Evolutionary conservation across 2,797 vertebrate genomes (phyloP).

Genomic region (Phylloscopus collybita): DNA sequence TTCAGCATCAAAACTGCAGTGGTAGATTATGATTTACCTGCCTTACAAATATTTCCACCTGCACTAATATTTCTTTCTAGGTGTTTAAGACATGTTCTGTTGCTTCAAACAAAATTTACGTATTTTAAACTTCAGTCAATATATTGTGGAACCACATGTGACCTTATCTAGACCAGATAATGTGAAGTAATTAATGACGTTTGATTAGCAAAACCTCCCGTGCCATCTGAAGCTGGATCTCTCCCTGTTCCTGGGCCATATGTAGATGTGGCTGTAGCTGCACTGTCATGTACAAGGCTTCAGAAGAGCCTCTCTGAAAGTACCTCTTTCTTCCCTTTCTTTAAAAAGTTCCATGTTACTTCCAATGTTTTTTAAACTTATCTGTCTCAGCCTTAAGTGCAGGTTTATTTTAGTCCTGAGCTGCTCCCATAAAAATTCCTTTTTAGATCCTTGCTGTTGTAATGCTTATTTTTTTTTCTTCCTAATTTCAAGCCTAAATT

Average conservation of each 20-base stretch:
- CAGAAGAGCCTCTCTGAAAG: background rate
- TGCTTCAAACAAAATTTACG: background rate
- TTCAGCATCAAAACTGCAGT: background rate
- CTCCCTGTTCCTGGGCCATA: background rate
- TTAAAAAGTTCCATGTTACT: background rate
- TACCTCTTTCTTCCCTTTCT: background rate
- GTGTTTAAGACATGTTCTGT: background rate
- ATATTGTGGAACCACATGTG: background rate
- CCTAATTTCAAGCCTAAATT: background rate
- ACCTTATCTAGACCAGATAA: background rate
- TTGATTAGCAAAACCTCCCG: background rate
- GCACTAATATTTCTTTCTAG: background rate
- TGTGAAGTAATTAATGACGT: background rate
- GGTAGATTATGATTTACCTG: background rate
- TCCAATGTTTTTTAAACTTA: background rate
- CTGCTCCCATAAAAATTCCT: background rate
- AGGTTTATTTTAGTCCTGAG: background rate
- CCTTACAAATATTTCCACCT: background rate
- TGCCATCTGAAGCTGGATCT: background rate
- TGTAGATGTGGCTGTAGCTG: background rate
- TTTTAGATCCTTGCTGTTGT: background rate
- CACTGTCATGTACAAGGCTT: accelerated
- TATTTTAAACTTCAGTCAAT: constrained; percentile 7
- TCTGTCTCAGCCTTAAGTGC: background rate
- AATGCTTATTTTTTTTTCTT: background rate